phyloP scores from a whole-genome alignment of 2,797 vertebrate genomes.

The Vultur gryphus region DNA sequence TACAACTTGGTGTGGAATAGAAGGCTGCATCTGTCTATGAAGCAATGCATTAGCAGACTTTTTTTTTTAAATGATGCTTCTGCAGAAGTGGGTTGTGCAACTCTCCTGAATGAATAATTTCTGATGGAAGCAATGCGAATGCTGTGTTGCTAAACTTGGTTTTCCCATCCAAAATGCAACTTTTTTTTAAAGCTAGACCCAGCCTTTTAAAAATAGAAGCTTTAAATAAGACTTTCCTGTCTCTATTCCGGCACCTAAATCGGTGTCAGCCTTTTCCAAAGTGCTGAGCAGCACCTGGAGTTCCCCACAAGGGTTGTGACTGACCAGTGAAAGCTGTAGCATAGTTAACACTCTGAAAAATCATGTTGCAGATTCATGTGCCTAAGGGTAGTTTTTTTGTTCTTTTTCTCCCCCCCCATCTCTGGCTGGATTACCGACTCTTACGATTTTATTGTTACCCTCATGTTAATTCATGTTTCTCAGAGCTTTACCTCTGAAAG shows the following conservation, averaged over 20 bases:
- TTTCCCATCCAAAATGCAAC: not conserved
- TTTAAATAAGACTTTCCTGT: not conserved
- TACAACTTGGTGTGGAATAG: not conserved
- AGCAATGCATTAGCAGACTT: not conserved
- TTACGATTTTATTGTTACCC: not conserved
- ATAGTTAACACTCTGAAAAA: not conserved
- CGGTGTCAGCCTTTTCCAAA: not conserved
- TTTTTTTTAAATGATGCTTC: not conserved
- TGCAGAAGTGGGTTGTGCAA: not conserved
- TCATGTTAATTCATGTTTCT: not conserved
- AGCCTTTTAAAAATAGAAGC: not conserved
- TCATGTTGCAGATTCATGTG: not conserved
- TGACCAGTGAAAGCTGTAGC: not conserved
- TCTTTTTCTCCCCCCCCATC: not conserved
- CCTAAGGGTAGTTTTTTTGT: not conserved
- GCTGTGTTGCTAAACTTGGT: not conserved
- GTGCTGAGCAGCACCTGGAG: not conserved
- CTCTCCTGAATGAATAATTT: not conserved
- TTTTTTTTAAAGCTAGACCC: not conserved
- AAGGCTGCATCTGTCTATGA: not conserved
- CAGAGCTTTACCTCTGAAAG: not conserved
- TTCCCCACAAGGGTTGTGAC: not conserved
- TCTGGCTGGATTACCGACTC: not conserved
- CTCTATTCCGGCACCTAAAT: not conserved
- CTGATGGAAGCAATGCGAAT: not conserved